Conservation (phyloP, 1,140 invertebrate genomes). For the Drosophila malerkotliana region DNA sequence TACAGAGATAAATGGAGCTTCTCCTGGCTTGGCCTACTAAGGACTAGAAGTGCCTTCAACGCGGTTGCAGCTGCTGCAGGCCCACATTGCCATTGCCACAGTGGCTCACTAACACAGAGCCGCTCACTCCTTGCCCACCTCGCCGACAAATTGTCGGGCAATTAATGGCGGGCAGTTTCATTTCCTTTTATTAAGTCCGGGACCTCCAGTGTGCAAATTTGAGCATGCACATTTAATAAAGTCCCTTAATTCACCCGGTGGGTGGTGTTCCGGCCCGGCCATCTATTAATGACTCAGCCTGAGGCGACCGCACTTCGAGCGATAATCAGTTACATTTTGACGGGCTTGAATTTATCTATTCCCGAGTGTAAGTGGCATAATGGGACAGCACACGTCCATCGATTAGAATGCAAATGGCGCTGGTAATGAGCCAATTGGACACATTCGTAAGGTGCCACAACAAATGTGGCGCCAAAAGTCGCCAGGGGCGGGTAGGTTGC, state of each 20-base stretch:
- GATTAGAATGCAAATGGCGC: slow-evolving; percentile 36
- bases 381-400: slow-evolving; percentile 22
- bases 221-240: slow-evolving; percentile 1
- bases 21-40: slow-evolving; percentile 3
- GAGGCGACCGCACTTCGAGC: neutral
- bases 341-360: neutral
- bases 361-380: slow-evolving; percentile 9
- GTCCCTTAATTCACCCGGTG: neutral
- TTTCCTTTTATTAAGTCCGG: slow-evolving; percentile 1
- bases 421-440: slow-evolving; percentile 23
- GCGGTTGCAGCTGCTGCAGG: neutral
- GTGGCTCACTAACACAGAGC: too few species aligned
- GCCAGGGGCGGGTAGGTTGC: neutral
- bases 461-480: too few species aligned
- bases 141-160: neutral
- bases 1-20: slow-evolving; percentile 46
- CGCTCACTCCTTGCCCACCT: neutral
- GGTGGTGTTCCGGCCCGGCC: neutral
- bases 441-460: slow-evolving; percentile 24
- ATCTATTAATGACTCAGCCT: neutral
- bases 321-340: slow-evolving; percentile 13
- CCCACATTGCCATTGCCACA: neutral
- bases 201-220: neutral
- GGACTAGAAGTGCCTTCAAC: neutral
- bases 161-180: slow-evolving; percentile 1